A percentile compares a stretch with the other conserved stretches of the same genome.
These are phyloP conservation scores for Menura novaehollandiae DNA, from an alignment of 2,113 vertebrate species.

Conservation along the genomic window DNA sequence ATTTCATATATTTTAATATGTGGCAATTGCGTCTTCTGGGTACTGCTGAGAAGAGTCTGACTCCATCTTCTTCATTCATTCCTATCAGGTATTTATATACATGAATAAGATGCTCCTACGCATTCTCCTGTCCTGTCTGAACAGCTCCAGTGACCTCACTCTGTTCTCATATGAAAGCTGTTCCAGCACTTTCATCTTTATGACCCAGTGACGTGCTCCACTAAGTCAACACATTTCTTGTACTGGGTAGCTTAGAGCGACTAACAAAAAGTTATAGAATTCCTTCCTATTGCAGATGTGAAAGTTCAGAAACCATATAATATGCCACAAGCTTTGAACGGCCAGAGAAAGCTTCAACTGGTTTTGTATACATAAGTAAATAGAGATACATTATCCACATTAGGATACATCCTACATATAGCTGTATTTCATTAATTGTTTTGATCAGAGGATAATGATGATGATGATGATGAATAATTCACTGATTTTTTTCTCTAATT, in stretches of 20 bases:
- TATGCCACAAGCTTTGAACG: neutral
- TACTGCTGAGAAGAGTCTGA: neutral
- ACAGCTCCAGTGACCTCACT: neutral
- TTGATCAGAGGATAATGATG: neutral
- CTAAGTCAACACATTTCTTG: neutral
- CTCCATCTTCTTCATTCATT: neutral
- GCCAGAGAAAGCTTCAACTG: neutral
- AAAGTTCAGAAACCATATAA: neutral
- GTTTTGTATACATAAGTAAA: neutral
- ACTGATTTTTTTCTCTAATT: neutral
- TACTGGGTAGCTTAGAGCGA: neutral
- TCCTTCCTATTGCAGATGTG: neutral
- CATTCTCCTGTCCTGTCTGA: neutral
- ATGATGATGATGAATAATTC: neutral
- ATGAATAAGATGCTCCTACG: neutral
- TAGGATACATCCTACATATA: too few relatives aligned
- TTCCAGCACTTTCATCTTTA: neutral
- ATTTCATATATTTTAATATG: neutral
- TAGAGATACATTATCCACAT: neutral
- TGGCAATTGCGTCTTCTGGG: neutral
- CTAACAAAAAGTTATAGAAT: neutral
- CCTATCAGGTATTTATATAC: neutral
- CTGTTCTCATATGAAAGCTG: neutral
- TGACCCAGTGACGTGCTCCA: neutral
- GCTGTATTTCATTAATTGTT: neutral